Evolutionary conservation across 2,797 vertebrate genomes (phyloP), one percentile per base, ranked within the genome.

Genomic region (Remorina albescens): DNA sequence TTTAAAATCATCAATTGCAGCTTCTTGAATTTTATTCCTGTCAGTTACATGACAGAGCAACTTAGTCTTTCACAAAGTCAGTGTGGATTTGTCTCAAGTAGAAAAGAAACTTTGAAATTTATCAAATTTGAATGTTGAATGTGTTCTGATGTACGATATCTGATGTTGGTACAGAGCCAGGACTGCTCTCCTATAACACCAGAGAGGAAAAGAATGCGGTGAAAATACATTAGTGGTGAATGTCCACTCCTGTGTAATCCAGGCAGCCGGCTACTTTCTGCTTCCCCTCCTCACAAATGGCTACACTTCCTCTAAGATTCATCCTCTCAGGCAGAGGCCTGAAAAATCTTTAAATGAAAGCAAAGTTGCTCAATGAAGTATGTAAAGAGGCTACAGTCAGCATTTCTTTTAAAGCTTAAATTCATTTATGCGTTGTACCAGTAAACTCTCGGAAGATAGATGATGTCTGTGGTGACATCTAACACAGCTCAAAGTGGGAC

Each of bases 361-460:
- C 89, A 81, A 69, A 71, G 71, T 81, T 84, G 89, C 36, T 89
- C 86, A 76, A 13, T 87, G 82, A 78, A 87, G 86, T 80, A 83
- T 82, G 77, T 69, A 80, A 81, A 88, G 73, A 78, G 82, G 69
- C 80, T 86, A 82, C 82, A 76, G 75, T 92, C 88, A 78, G 85
- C 74, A 74, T 86, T 92, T 89, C 86, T 92, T 89, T 83, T 70
- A 42, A 78, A 83, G 37, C 69, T 78, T 53, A 81, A 83, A 81
- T 78, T 83, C 41, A 69, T 78, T 73, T 80, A n/a, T 4, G 13
- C 74, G 30, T 67, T 72, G 82, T 83, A 62, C 80, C 63, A 71
- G 71, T 72, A 89, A 81, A 82, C 64, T 80, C 70, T 58, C 0
- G 2, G 81, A 88, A 80, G 84, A 90, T 81, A 82, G 86, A 89